Evolutionary conservation across 2,888 invertebrate species (phyloP), one percentile per base, ranked within the genome.

Genomic region (Microctonus aethiopoides): DNA sequence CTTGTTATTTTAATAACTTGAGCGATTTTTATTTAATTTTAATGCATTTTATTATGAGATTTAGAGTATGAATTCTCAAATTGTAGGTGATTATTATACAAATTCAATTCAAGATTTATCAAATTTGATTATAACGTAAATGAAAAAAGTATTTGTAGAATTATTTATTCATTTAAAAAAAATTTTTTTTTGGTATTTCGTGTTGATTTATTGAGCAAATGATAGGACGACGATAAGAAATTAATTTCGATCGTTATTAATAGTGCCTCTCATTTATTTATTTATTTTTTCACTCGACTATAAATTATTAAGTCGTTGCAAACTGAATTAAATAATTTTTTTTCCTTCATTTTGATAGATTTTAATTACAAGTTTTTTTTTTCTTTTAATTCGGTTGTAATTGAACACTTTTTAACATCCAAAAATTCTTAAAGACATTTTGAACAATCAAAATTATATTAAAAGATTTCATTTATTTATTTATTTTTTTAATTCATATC

Each of bases 191-290:
- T 63, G 29, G 54, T 63, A 62, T 67, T 36, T 66, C 26, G 56
- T 56, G 22, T 29, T 56, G 56, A 56, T 26, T 68, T 72, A 72
- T 80, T 81, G 81, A 80, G 79, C 80, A 81, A 82, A 80, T 71
- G 75, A 82, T 80, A 78, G 78, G 77, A 80, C 72, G 76, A 76
- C 74, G 73, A 79, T 78, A 56, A 78, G 79, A 61, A 79, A 80
- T 78, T 75, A 46, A 46, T 46, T 16, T 77, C 73, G 70, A 74
- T 70, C 65, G 51, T 75, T 74, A 69, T 75, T 72, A 13, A 32
- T 52, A 52, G 9, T 46, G 34, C n/a, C 34, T 24, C 34, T 20
- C 32, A 64, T 46, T 46, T 46, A 46, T 46, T 46, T n/a, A n/a
- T n/a, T n/a, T n/a, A n/a, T 39, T 39, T 13, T n/a, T 39, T n/a